Base-by-base conservation (phyloP, 2,888 invertebrate genomes). In the Hedya salicella region DNA sequence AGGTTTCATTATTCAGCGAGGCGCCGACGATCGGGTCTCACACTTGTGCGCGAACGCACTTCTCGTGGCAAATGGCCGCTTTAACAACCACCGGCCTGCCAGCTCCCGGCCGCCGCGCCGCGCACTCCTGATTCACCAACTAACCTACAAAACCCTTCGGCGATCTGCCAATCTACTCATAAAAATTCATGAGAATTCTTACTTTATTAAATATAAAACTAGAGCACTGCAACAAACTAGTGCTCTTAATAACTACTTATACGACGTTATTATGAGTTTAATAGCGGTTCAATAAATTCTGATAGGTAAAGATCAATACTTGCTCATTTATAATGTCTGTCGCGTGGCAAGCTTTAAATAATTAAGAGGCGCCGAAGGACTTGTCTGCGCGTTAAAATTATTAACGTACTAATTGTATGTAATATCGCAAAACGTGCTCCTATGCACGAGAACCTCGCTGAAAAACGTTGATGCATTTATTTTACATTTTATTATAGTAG, bases 1-100 rank as follows among this genome's bases (percentile, higher is more conserved):
- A 66, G 76, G 76, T 79, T 83, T 82, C 76, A 88, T 88, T 86
- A 88, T 87, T 84, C 85, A 86, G 79, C 66, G 76, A 81, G 85
- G 86, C 87, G 87, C 86, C 86, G 83, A 83, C 86, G 84, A 85
- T 82, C 83, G 82, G 79, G 77, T 78, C 73, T 78, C 49, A 71
- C 78, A 81, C 78, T 80, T 80, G 81, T 78, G 68, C 76, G 71
- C 49, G 62, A n/a, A 14, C 42, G 39, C 61, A 50, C 30, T 62
- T 59, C 68, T 70, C 70, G 78, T 78, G 76, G 78, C 79, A 84
- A 84, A 85, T 83, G 82, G 80, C 75, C 65, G 75, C 78, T 78
- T 80, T 80, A 78, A 82, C 76, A 73, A 78, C 79, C 72, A 73
- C 48, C 39, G 40, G 14, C 42, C 70, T 60, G 53, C 64, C 16